Conservation (phyloP, 2,113 vertebrate genomes). For the Heterotilapia buettikoferi region DNA sequence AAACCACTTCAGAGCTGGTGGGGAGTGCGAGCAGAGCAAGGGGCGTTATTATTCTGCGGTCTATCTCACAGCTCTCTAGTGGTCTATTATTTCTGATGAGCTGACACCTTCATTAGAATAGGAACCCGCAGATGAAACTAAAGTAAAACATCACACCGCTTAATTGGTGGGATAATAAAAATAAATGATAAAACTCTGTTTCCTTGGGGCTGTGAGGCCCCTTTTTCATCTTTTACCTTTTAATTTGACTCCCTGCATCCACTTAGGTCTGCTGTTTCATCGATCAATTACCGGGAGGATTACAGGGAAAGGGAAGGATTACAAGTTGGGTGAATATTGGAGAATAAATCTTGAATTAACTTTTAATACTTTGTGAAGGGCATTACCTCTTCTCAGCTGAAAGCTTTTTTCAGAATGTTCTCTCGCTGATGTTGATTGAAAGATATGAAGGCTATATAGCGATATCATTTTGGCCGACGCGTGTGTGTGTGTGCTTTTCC, state of each 20-base stretch:
- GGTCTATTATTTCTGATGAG: slow-evolving; percentile 66
- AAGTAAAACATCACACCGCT: slow-evolving; percentile 53
- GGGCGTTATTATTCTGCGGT: slow-evolving; percentile 29
- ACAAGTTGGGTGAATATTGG: slow-evolving; percentile 25
- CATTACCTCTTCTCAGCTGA: background rate
- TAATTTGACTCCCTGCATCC: slow-evolving; percentile 37
- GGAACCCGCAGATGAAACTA: slow-evolving; percentile 42
- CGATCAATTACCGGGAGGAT: slow-evolving; percentile 35
- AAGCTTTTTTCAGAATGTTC: background rate
- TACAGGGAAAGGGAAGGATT: slow-evolving; percentile 27
- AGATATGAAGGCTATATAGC: background rate
- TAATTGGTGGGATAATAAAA: slow-evolving; percentile 60
- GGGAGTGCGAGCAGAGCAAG: background rate
- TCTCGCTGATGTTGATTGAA: background rate
- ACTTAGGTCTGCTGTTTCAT: slow-evolving; percentile 19
- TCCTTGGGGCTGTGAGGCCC: slow-evolving; percentile 3
- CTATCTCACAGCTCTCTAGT: slow-evolving; percentile 50
- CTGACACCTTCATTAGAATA: slow-evolving; percentile 56
- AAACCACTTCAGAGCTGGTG: background rate
- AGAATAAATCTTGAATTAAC: slow-evolving; percentile 42
- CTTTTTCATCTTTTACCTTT: slow-evolving; percentile 58
- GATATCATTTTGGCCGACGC: background rate
- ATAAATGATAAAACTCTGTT: slow-evolving; percentile 52
- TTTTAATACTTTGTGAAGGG: slow-evolving; percentile 41
- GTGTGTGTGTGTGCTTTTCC: background rate